Evolutionary conservation across 2,113 vertebrate genomes (phyloP).

Genomic region (Tricholaema leucomelas): DNA sequence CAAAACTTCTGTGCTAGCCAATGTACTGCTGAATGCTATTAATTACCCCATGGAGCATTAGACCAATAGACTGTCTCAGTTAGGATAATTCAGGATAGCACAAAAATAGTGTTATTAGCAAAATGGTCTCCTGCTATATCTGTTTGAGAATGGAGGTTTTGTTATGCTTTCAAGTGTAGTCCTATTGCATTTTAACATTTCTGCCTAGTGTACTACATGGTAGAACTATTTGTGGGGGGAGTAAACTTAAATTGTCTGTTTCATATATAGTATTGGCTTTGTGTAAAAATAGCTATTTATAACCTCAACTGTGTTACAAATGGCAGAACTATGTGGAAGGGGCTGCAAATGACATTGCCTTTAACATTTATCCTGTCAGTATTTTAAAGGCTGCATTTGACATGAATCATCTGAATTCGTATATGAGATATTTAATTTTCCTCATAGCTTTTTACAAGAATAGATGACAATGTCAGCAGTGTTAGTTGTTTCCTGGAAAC

Average conservation of each 20-base stretch:
- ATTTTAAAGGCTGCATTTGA: conserved; percentile 7
- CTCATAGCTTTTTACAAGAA: conserved; percentile 43
- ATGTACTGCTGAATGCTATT: neutral
- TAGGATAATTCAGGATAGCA: neutral
- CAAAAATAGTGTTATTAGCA: neutral
- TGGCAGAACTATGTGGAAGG: neutral
- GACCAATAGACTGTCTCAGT: neutral
- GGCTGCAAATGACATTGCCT: neutral
- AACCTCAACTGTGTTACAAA: neutral
- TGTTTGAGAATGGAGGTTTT: neutral
- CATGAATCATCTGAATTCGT: conserved; percentile 1
- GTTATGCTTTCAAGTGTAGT: neutral
- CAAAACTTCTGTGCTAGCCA: neutral
- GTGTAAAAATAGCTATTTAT: neutral
- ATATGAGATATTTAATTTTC: conserved; percentile 40
- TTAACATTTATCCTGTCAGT: neutral
- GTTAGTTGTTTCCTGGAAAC: conserved; percentile 22
- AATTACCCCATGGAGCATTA: neutral
- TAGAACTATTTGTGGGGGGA: neutral
- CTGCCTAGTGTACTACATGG: neutral
- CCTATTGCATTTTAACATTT: neutral
- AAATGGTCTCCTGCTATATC: neutral
- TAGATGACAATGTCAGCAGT: neutral
- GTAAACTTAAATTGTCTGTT: neutral
- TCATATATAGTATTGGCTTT: neutral